A percentile compares a stretch with the other conserved stretches of the same genome.
phyloP scores from a whole-genome alignment of 2,888 invertebrate genomes.

The Meteorus colon region DNA sequence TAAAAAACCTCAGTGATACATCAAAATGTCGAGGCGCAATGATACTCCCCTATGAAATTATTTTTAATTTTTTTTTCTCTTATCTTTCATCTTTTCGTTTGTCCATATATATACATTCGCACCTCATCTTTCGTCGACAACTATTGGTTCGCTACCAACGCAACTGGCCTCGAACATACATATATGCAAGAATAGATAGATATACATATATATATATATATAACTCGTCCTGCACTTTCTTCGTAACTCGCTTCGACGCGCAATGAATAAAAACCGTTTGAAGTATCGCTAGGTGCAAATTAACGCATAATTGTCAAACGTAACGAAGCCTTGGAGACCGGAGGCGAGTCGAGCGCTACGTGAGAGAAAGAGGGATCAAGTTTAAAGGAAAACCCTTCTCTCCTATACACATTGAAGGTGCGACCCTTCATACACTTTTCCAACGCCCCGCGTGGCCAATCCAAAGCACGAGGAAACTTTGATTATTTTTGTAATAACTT shows the following conservation, averaged over 20 bases:
- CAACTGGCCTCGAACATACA: conserved; percentile 38
- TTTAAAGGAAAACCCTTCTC: conserved; percentile 47
- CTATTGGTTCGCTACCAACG: conserved; percentile 46
- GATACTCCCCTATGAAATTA: conserved; percentile 34
- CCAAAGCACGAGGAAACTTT: conserved; percentile 64
- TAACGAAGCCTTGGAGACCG: conserved; percentile 64
- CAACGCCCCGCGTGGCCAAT: conserved; percentile 44
- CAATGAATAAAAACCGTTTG: conserved; percentile 74
- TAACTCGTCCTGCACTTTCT: conserved; percentile 50
- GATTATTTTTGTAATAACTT: conserved; percentile 73
- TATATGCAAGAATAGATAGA: conserved; percentile 6
- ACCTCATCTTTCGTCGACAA: conserved; percentile 31
- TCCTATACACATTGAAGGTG: conserved; percentile 40
- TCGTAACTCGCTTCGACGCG: conserved; percentile 66
- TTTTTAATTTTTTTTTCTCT: conserved; percentile 32
- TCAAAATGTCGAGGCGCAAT: conserved; percentile 40
- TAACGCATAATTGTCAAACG: conserved; percentile 74
- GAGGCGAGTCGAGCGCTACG: conserved; percentile 49
- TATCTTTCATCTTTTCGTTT: conserved; percentile 37
- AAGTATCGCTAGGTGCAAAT: conserved; percentile 73
- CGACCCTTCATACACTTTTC: conserved; percentile 40
- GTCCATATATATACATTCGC: conserved; percentile 9
- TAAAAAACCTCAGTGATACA: conserved; percentile 62
- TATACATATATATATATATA: conserved; percentile 15
- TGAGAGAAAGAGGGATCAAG: conserved; percentile 47